phyloP scores from a whole-genome alignment of 1,140 invertebrate genomes.

The Maconellicoccus hirsutus region DNA sequence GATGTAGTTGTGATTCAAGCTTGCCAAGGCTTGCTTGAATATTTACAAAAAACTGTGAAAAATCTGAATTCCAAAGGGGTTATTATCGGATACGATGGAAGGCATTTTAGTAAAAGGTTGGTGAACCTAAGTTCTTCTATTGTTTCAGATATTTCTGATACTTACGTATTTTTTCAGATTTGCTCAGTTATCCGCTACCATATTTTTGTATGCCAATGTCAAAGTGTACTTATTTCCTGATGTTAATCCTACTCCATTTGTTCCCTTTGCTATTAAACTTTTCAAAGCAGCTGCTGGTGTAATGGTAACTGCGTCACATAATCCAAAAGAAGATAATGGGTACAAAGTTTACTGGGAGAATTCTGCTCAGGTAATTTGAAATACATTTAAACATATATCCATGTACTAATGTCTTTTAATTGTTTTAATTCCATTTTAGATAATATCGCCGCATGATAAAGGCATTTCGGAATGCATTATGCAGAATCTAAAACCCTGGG shows the following conservation, averaged over 20 bases:
- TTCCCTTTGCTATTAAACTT: slow-evolving; percentile 66
- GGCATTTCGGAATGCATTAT: slow-evolving; percentile 71
- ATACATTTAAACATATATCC: background rate
- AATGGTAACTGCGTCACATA: slow-evolving; percentile 97
- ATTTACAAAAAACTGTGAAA: slow-evolving; percentile 41
- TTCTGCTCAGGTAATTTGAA: slow-evolving; percentile 57
- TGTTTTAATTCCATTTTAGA: slow-evolving; percentile 49
- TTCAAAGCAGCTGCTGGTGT: slow-evolving; percentile 66
- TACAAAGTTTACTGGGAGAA: slow-evolving; percentile 97
- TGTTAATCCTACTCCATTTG: slow-evolving; percentile 84
- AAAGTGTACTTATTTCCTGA: slow-evolving; percentile 71
- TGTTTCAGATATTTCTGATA: background rate
- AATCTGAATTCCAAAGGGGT: slow-evolving; percentile 49
- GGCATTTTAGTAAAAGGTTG: slow-evolving; percentile 85
- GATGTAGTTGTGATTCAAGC: slow-evolving; percentile 96
- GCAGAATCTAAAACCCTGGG: slow-evolving; percentile 58
- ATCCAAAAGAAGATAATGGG: slow-evolving; percentile 98
- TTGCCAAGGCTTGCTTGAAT: slow-evolving; percentile 77
- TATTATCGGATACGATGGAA: slow-evolving; percentile 88
- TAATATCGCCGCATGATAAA: slow-evolving; percentile 83
- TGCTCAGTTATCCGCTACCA: slow-evolving; percentile 73
- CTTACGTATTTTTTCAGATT: slow-evolving; percentile 48
- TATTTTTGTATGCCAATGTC: slow-evolving; percentile 66
- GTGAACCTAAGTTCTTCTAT: too few species aligned
- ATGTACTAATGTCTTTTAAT: slow-evolving; percentile 24